phyloP scores from a whole-genome alignment of 2,888 invertebrate species.

The Leistus spinibarbis region DNA sequence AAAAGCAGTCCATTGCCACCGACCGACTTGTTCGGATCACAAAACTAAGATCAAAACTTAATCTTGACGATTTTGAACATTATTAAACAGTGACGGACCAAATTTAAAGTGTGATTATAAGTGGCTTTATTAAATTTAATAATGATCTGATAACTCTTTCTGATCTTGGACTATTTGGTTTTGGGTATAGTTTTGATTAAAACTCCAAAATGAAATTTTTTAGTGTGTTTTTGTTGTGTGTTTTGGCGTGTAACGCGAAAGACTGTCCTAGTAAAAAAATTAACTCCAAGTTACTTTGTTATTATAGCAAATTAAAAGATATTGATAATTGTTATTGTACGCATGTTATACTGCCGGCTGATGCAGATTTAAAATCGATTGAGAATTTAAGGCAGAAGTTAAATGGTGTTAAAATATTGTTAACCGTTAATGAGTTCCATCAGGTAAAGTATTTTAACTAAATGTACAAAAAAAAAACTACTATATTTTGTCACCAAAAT shows the following conservation, averaged over 20 bases:
- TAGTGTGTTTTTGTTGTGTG: conserved; percentile 41
- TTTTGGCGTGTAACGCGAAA: conserved; percentile 43
- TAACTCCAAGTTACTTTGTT: conserved; percentile 54
- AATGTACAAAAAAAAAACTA: neutral
- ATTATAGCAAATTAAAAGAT: conserved; percentile 51
- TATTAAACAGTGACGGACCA: neutral
- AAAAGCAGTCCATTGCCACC: conserved; percentile 49
- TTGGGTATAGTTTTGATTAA: neutral
- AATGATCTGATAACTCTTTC: neutral
- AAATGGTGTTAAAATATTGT: conserved; percentile 62
- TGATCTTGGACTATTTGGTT: neutral
- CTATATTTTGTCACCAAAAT: no score
- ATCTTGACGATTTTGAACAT: no score
- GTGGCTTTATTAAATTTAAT: neutral
- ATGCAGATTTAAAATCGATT: conserved; percentile 49
- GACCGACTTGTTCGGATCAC: conserved; percentile 46
- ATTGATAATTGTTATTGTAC: conserved; percentile 53
- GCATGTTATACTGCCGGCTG: conserved; percentile 53
- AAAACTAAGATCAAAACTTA: conserved; percentile 44
- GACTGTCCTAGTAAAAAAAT: conserved; percentile 49
- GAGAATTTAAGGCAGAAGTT: conserved; percentile 61
- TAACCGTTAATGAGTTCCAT: conserved; percentile 63
- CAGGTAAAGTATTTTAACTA: conserved; percentile 58
- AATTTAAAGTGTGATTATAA: neutral
- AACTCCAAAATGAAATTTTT: conserved; percentile 26